Conservation (phyloP, 2,113 vertebrate species). For the Oryzias celebensis region DNA sequence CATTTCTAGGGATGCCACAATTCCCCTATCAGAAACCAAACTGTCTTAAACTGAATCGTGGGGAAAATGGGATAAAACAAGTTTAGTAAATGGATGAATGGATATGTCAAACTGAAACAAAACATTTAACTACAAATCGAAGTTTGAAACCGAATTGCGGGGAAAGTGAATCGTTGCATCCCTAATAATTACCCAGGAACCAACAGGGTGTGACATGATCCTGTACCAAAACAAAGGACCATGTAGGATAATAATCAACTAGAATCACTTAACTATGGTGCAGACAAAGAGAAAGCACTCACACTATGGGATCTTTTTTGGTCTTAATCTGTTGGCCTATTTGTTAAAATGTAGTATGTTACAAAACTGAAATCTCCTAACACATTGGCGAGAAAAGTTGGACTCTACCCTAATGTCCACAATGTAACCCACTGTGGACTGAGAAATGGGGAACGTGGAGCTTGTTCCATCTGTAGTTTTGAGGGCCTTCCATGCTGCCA, state of each 20-base stretch:
- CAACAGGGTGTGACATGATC: too few relatives aligned
- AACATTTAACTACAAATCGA: too few relatives aligned
- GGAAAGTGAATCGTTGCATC: too few relatives aligned
- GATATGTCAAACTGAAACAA: too few relatives aligned
- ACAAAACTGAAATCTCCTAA: constrained; percentile 38
- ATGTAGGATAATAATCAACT: background rate
- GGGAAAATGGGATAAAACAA: too few relatives aligned
- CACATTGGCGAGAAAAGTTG: constrained; percentile 50
- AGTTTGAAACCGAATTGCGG: too few relatives aligned
- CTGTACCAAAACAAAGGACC: too few relatives aligned
- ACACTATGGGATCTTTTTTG: background rate
- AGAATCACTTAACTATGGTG: background rate
- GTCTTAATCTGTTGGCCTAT: constrained; percentile 22
- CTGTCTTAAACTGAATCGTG: too few relatives aligned
- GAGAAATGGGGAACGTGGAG: constrained; percentile 27
- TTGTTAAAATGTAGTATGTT: constrained; percentile 23
- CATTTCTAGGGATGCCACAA: background rate
- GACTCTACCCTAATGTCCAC: constrained; percentile 47
- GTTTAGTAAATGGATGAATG: too few relatives aligned
- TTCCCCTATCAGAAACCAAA: too few relatives aligned
- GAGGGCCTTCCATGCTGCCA: constrained; percentile 31
- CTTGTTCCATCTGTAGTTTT: constrained; percentile 36
- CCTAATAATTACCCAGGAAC: too few relatives aligned
- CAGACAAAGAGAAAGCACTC: constrained; percentile 10
- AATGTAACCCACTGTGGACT: constrained; percentile 36